A percentile compares a stretch with the other conserved stretches of the same genome.
These are phyloP conservation scores for Tapirus terrestris DNA, from an alignment of 2,113 vertebrate species.

Conservation along the genomic window DNA sequence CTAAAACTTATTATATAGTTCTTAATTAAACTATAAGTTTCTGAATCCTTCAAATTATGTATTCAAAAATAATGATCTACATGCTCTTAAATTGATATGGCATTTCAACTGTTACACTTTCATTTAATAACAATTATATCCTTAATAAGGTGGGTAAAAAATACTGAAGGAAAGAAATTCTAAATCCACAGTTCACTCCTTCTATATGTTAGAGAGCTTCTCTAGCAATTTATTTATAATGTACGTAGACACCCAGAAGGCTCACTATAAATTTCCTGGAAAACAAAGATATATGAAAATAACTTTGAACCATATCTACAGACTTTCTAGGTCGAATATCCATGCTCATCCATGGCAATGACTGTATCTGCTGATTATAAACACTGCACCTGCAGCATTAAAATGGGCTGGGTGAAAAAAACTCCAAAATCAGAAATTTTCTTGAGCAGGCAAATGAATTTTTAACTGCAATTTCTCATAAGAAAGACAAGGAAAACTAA, in stretches of 20 bases:
- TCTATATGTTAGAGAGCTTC: conserved; percentile 15
- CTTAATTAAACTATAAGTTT: conserved; percentile 33
- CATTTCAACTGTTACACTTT: neutral
- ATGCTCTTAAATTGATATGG: neutral
- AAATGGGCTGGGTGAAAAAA: neutral
- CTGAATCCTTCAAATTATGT: conserved; percentile 14
- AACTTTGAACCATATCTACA: neutral
- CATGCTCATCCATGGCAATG: neutral
- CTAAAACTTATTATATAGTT: neutral
- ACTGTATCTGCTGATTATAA: neutral
- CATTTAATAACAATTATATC: conserved; percentile 23
- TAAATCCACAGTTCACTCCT: neutral
- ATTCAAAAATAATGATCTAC: conserved; percentile 44
- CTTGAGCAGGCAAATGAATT: neutral
- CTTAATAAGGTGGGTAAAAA: neutral
- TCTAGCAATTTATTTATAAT: conserved; percentile 24
- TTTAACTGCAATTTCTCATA: neutral
- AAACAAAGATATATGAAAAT: conserved; percentile 18
- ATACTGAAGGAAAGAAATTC: conserved; percentile 22
- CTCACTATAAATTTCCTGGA: neutral
- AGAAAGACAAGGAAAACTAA: neutral
- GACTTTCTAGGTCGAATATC: neutral
- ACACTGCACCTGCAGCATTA: neutral
- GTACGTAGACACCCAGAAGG: neutral
- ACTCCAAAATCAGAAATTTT: neutral